These are phyloP conservation scores for Marcusenius ussheri DNA, from an alignment of 2,113 vertebrate species.

Conservation along the genomic window DNA sequence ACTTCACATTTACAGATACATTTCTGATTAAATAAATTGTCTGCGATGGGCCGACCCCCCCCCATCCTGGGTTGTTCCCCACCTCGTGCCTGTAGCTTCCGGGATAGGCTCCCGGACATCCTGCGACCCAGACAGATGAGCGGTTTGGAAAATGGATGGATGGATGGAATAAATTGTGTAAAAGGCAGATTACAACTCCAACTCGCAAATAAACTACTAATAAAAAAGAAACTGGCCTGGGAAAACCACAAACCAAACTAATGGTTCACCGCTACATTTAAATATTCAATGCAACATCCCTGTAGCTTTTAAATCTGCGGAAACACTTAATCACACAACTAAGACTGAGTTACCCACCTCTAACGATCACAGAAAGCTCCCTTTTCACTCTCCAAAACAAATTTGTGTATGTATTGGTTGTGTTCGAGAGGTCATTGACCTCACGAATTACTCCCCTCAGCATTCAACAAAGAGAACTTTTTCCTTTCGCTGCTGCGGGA, in stretches of 20 bases:
- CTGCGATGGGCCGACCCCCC: too few relatives aligned
- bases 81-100: too few relatives aligned
- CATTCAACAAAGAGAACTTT: not conserved
- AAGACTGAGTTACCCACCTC: not conserved
- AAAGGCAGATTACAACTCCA: not conserved
- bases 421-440: not conserved
- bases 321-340: not conserved
- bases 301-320: not conserved
- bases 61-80: too few relatives aligned
- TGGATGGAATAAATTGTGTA: not conserved
- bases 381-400: not conserved
- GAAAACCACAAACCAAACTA: not conserved
- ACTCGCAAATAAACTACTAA: not conserved
- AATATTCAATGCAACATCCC: not conserved
- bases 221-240: not conserved
- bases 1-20: not conserved
- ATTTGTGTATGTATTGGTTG: not conserved
- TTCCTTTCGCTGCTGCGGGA: not conserved
- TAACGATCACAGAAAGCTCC: not conserved
- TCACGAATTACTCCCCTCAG: not conserved
- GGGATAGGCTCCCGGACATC: too few relatives aligned
- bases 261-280: not conserved
- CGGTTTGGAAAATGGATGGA: too few relatives aligned
- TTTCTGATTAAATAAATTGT: not conserved
- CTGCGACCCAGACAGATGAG: too few relatives aligned